phyloP scores from a whole-genome alignment of 2,113 vertebrate species.

The Neotoma lepida region DNA sequence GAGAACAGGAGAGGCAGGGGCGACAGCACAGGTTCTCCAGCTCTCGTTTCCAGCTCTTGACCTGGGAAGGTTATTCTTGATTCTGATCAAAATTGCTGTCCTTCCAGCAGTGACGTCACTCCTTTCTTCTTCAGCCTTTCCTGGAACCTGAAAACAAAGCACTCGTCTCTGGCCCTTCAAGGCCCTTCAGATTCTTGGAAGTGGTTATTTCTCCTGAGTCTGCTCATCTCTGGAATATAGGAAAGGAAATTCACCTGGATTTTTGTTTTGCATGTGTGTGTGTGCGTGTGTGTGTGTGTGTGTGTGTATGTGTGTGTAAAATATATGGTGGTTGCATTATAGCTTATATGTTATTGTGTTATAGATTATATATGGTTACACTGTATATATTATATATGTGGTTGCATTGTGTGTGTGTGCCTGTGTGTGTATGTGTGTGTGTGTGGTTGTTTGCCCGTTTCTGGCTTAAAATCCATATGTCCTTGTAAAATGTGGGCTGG shows the following conservation, averaged over 20 bases:
- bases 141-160: constrained; percentile 56
- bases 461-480: background rate
- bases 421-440: background rate
- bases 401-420: background rate
- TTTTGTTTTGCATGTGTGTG: background rate
- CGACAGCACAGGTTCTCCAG: background rate
- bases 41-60: background rate
- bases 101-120: background rate
- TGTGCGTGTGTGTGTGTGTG: background rate
- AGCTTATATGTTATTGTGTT: background rate
- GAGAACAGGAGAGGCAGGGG: rapidly evolving
- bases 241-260: constrained; percentile 30
- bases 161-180: background rate
- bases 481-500: background rate
- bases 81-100: background rate
- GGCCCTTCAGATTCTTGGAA: constrained; percentile 4
- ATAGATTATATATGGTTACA: background rate
- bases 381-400: background rate
- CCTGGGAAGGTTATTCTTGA: background rate
- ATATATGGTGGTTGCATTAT: background rate
- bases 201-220: background rate
- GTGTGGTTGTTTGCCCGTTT: background rate
- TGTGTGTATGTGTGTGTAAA: background rate
- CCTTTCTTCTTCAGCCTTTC: background rate
- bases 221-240: background rate